These are phyloP conservation scores for Microchrysa polita DNA, from an alignment of 2,888 invertebrate genomes.

Conservation along the genomic window DNA sequence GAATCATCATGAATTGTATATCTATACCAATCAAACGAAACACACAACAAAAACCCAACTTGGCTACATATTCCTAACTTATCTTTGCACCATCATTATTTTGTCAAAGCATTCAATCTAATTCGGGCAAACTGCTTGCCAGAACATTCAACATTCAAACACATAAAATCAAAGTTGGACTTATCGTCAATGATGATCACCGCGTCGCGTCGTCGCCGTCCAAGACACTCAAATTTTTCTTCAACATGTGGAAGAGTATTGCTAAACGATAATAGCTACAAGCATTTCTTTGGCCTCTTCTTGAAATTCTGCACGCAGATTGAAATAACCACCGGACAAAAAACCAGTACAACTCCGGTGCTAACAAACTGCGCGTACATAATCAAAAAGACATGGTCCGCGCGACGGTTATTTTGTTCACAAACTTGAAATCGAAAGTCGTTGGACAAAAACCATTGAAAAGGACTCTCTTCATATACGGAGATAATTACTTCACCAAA, in stretches of 20 bases:
- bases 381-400: slow-evolving; percentile 6
- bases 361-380: too few species aligned
- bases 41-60: too few species aligned
- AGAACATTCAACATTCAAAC: not conserved
- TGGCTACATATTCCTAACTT: too few species aligned
- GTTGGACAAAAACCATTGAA: not conserved
- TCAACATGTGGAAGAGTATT: not conserved
- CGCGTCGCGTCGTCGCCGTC: too few species aligned
- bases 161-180: not conserved
- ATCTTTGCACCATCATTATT: not conserved
- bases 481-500: slow-evolving; percentile 9
- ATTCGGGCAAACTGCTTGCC: too few species aligned
- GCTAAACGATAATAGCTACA: not conserved
- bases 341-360: too few species aligned
- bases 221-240: slow-evolving; percentile 17
- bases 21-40: too few species aligned
- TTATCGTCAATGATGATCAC: slow-evolving; percentile 21
- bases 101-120: slow-evolving; percentile 12
- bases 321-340: too few species aligned
- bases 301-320: slow-evolving; percentile 1
- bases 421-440: slow-evolving; percentile 24
- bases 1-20: too few species aligned
- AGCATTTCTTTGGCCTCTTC: slow-evolving; percentile 31
- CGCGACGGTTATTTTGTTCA: not conserved
- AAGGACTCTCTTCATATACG: too few species aligned